Base-by-base conservation (phyloP, 2,113 vertebrate genomes). In the Grus americana region DNA sequence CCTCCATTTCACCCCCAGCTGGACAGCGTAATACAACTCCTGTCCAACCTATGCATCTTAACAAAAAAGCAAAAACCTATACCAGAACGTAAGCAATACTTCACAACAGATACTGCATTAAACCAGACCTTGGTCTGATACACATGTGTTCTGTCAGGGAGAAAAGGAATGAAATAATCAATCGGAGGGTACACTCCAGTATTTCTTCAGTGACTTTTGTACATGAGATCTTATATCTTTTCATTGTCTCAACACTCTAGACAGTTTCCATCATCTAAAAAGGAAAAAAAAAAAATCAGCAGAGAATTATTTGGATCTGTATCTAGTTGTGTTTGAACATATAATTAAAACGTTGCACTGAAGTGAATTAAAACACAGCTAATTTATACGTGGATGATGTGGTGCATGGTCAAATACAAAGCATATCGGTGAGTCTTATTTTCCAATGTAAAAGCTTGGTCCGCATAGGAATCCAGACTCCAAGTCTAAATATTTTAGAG, bases 181-280 rank as follows among this genome's bases (percentile, higher is more conserved):
- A 68, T 76, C 70, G 44, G 42, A 89, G 86, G 72, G 54, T 30
- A 71, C 17, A 57, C 65, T 72, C 21, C 70, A 89, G 2, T 87
- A 62, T 85, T 91, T 89, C 86, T 79, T 79, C 71, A 59, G 16
- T 55, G 71, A 92, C 40, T 96, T 95, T 55, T 58, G 74, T 70
- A 82, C 54, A 68, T 27, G 8, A 85, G 85, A 34, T 58, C 87
- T 88, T 72, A 26, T 62, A 89, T 93, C 38, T 59, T 91, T 30
- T 71, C 22, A 88, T 68, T 91, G 90, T 90, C 62, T 93, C 62
- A 91, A 57, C 30, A 81, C 44, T 81, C 27, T 18, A 91, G 34
- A 40, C 73, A 89, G 59, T 84, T 94, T 91, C 68, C 40, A 81
- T 26, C 57, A 71, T n/a, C 17, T 68, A 75, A 68, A 89, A 83